Percentiles rank a stretch among this genome's conserved stretches.
Evolutionary conservation across 2,113 vertebrate genomes (phyloP).

Genomic region (Nothobranchius kuhntae): DNA sequence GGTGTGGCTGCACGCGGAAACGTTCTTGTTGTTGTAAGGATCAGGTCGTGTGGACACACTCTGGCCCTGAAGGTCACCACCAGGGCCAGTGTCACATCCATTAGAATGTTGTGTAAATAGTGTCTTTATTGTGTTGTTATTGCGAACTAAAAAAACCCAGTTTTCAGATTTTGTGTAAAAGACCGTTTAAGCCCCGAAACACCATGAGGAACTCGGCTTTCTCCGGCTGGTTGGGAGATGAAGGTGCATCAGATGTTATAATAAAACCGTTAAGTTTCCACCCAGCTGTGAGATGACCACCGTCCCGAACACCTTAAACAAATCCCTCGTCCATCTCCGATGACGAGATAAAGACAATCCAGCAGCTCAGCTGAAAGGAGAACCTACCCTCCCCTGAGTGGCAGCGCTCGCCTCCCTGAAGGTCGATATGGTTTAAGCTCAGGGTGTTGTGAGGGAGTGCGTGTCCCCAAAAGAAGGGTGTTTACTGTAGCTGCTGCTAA

Average conservation of each 20-base stretch:
- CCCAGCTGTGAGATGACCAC: slow-evolving; percentile 18
- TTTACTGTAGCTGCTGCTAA: slow-evolving; percentile 43
- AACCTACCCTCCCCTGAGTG: slow-evolving; percentile 45
- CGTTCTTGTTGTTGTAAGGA: no score
- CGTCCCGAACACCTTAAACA: slow-evolving; percentile 56
- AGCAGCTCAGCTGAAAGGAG: slow-evolving; percentile 40
- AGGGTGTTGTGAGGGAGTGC: slow-evolving; percentile 9
- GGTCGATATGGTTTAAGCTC: slow-evolving; percentile 47
- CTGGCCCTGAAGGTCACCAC: no score
- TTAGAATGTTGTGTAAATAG: no score
- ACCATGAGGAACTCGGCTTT: not conserved
- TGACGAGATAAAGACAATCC: slow-evolving; percentile 64
- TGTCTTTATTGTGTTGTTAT: no score
- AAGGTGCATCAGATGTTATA: slow-evolving; percentile 3
- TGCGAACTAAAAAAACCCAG: no score
- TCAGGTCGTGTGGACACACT: no score
- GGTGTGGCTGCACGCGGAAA: no score
- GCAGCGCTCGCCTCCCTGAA: slow-evolving; percentile 25
- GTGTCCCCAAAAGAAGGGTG: slow-evolving; percentile 17
- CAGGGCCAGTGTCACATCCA: no score
- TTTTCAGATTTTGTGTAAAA: no score
- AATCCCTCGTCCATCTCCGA: slow-evolving; percentile 53
- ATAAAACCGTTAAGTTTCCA: slow-evolving; percentile 20
- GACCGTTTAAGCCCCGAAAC: no score
- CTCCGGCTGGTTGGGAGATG: no score